A percentile compares a stretch with the other conserved stretches of the same genome.
Conservation (phyloP, 2,797 vertebrate genomes). For the Manis crassicaudata region DNA sequence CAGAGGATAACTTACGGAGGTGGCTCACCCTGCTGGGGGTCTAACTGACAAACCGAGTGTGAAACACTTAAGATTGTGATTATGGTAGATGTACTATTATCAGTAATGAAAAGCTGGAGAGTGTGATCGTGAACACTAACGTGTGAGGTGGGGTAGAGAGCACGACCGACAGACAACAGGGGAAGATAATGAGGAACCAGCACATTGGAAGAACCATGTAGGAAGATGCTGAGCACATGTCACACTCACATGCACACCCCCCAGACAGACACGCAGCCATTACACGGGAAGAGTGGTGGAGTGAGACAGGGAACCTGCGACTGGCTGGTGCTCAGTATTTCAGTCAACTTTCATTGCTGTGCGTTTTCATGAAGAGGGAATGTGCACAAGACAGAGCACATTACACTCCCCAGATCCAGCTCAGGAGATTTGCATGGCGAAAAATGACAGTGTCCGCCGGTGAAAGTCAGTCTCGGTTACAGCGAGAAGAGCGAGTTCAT, state of each 20-base stretch:
- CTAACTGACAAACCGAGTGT: neutral
- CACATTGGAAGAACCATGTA: too few relatives aligned
- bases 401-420: too few relatives aligned
- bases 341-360: neutral
- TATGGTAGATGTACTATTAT: accelerated
- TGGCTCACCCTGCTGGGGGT: neutral
- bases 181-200: neutral
- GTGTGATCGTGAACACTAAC: neutral
- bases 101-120: neutral
- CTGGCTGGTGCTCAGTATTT: too few relatives aligned
- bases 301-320: too few relatives aligned
- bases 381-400: neutral
- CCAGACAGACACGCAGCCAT: too few relatives aligned
- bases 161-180: neutral
- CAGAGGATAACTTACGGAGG: too few relatives aligned
- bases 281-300: neutral
- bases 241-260: too few relatives aligned
- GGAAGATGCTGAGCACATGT: too few relatives aligned
- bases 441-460: neutral
- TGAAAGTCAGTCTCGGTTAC: neutral
- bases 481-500: neutral
- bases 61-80: too few relatives aligned
- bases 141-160: accelerated
- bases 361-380: neutral
- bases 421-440: too few relatives aligned